A percentile compares a stretch with the other conserved stretches of the same genome.
phyloP scores from a whole-genome alignment of 2,113 vertebrate species.

The Otus sunia region DNA sequence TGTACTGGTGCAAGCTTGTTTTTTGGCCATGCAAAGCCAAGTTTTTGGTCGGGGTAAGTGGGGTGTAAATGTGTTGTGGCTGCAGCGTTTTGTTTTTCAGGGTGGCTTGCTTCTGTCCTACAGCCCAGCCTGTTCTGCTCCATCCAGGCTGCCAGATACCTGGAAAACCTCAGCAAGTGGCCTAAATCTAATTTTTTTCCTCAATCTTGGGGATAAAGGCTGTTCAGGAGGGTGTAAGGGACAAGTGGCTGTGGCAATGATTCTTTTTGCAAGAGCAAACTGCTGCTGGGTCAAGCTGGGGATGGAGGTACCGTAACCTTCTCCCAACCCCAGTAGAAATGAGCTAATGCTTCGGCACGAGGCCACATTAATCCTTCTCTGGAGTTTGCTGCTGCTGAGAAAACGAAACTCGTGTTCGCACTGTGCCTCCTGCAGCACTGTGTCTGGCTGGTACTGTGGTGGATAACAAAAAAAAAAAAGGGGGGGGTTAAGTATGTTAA shows the following conservation, averaged over 20 bases:
- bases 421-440: neutral
- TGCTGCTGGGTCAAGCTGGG: neutral
- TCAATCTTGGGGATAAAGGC: neutral
- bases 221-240: neutral
- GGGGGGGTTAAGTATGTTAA: neutral
- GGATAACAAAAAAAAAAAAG: too few species aligned
- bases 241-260: neutral
- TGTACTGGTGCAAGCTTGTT: accelerated
- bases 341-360: neutral
- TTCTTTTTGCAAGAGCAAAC: neutral
- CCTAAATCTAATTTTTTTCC: neutral
- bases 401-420: neutral
- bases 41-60: too few species aligned
- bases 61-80: neutral
- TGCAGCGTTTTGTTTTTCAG: neutral
- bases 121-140: neutral
- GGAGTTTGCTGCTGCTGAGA: neutral
- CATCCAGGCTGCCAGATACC: neutral
- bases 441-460: neutral
- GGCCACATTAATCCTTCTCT: neutral
- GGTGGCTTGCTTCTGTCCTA: neutral
- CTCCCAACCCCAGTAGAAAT: neutral
- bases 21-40: neutral
- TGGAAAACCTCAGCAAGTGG: neutral
- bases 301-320: neutral